phyloP scores from a whole-genome alignment of 2,113 vertebrate species.

The Polypterus bichir region DNA sequence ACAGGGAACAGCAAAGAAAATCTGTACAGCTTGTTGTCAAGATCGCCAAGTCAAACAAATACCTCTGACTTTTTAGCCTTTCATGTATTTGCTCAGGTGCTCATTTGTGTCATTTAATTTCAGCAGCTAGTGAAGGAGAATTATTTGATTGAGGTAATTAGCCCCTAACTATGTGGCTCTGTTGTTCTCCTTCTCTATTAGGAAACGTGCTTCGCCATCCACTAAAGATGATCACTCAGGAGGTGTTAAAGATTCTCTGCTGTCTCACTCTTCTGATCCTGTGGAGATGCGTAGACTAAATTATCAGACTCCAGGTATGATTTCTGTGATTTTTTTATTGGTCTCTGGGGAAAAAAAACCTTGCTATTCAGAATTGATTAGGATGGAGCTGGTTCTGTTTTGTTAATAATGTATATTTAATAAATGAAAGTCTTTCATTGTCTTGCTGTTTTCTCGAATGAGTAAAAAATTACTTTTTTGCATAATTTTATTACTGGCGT shows the following conservation, averaged over 20 bases:
- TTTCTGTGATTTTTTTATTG: not conserved
- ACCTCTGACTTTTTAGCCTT: too few species aligned
- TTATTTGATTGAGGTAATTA: not conserved
- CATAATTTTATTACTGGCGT: too few species aligned
- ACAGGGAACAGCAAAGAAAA: too few species aligned
- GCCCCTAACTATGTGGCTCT: not conserved
- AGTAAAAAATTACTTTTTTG: too few species aligned
- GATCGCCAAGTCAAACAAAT: too few species aligned
- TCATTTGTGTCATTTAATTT: not conserved
- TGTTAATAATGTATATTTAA: not conserved
- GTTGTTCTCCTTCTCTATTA: slow-evolving; percentile 28
- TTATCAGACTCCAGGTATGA: slow-evolving; percentile 85
- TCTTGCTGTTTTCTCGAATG: too few species aligned
- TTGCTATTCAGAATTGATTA: too few species aligned
- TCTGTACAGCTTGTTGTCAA: too few species aligned
- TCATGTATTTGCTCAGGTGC: too few species aligned
- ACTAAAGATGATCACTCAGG: slow-evolving; percentile 77
- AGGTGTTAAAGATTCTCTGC: slow-evolving; percentile 74
- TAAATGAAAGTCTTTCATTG: not conserved
- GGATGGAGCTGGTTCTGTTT: too few species aligned
- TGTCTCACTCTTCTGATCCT: slow-evolving; percentile 76
- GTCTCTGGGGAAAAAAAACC: too few species aligned
- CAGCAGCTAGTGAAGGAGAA: not conserved
- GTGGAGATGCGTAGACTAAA: slow-evolving; percentile 91
- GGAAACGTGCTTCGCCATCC: slow-evolving; percentile 80